Percentiles rank a stretch among this genome's conserved stretches.
phyloP scores from a whole-genome alignment of 2,113 vertebrate species.

The Heterotilapia buettikoferi region DNA sequence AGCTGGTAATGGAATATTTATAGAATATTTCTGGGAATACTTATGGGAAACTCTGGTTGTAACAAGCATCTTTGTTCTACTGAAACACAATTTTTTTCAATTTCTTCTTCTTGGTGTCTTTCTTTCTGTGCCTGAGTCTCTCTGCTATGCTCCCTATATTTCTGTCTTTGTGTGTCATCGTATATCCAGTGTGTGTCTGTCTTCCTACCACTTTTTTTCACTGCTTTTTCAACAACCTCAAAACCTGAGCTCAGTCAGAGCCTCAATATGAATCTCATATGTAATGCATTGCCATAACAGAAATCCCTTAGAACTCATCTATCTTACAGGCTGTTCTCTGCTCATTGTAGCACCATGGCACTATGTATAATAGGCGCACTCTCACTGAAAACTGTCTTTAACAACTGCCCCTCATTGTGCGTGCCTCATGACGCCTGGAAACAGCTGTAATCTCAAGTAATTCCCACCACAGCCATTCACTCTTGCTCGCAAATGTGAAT shows the following conservation, averaged over 20 bases:
- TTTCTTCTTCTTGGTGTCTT: not conserved
- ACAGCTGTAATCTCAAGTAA: constrained; percentile 29
- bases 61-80: constrained; percentile 44
- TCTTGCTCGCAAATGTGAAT: not conserved
- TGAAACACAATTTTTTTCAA: not conserved
- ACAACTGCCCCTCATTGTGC: not conserved
- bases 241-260: constrained; percentile 11
- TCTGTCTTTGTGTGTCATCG: not conserved
- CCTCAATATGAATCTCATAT: constrained; percentile 35
- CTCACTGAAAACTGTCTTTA: not conserved
- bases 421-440: constrained; percentile 1
- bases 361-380: not conserved
- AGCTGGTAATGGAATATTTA: constrained; percentile 55
- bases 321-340: not conserved
- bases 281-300: constrained; percentile 22
- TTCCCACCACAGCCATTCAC: not conserved
- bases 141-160: not conserved
- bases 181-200: not conserved
- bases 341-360: not conserved
- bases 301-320: not conserved
- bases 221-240: constrained; percentile 5
- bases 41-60: constrained; percentile 37
- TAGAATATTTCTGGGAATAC: constrained; percentile 51
- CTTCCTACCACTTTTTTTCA: not conserved
- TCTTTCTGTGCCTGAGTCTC: not conserved